These are phyloP conservation scores for Crossocerus cetratus DNA, from an alignment of 2,888 invertebrate species.

Conservation along the genomic window DNA sequence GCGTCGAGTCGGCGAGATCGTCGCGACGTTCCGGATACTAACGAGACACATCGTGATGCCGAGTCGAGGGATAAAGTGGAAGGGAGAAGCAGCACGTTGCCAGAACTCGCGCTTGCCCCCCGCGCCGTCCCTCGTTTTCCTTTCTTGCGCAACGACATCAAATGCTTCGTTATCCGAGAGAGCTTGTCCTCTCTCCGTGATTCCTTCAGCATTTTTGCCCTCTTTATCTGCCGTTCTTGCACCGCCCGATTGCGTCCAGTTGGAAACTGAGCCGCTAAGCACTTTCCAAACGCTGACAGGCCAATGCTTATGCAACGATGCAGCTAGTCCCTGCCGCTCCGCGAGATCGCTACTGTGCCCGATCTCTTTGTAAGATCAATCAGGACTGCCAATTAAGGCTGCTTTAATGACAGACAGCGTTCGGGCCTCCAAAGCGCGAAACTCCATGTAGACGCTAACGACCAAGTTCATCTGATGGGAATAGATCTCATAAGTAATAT, in stretches of 20 bases:
- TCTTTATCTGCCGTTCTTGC: not conserved
- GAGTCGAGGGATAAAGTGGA: not conserved
- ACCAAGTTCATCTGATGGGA: too few species aligned
- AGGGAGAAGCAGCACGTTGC: constrained; percentile 15
- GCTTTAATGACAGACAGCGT: not conserved
- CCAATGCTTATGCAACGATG: not conserved
- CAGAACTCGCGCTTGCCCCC: not conserved
- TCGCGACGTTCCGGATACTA: constrained; percentile 48
- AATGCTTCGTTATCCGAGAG: constrained; percentile 1
- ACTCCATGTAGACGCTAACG: too few species aligned
- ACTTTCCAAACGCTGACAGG: constrained; percentile 3
- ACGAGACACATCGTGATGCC: constrained; percentile 55
- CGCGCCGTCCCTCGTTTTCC: constrained; percentile 14
- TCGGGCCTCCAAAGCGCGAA: not conserved
- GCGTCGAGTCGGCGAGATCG: constrained; percentile 57
- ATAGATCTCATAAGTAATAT: not conserved
- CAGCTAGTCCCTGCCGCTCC: not conserved
- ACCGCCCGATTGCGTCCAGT: not conserved
- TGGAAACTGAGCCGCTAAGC: not conserved
- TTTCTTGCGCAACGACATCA: not conserved
- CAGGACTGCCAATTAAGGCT: not conserved
- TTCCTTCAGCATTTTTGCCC: not conserved
- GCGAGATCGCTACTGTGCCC: not conserved
- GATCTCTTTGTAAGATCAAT: constrained; percentile 2
- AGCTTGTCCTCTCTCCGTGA: not conserved